Conservation (phyloP, 1,140 invertebrate species). For the Anoplophora glabripennis region DNA sequence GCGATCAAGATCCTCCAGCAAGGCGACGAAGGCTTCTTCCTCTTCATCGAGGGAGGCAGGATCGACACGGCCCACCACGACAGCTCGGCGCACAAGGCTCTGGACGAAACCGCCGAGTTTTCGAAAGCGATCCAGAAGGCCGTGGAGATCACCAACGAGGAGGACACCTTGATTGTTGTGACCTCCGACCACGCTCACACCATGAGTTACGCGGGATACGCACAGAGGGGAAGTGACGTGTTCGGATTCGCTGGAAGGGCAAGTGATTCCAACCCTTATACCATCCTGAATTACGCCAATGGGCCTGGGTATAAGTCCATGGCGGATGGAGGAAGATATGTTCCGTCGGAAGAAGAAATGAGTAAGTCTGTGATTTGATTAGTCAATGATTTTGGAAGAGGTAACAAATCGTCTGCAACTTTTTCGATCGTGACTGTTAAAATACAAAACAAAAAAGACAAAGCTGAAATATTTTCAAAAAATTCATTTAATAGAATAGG, state of each 20-base stretch:
- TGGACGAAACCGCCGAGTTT: conserved; percentile 69
- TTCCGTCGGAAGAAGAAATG: conserved; percentile 47
- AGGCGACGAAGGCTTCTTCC: conserved; percentile 66
- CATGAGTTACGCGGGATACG: conserved; percentile 63
- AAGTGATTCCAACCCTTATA: conserved; percentile 59
- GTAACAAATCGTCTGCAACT: no score
- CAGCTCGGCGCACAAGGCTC: conserved; percentile 59
- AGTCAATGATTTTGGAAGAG: no score
- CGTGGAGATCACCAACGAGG: conserved; percentile 53
- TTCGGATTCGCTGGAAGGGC: conserved; percentile 50
- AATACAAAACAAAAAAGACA: no score
- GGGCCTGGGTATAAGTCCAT: conserved; percentile 60
- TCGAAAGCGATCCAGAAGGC: conserved; percentile 64
- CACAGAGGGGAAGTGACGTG: conserved; percentile 67
- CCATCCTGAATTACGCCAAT: conserved; percentile 73
- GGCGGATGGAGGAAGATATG: conserved; percentile 41
- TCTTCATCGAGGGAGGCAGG: conserved; percentile 70
- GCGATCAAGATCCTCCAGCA: conserved; percentile 73
- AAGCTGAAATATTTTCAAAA: no score
- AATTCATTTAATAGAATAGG: no score
- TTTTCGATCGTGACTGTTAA: no score
- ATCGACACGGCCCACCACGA: conserved; percentile 75
- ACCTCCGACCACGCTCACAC: conserved; percentile 68
- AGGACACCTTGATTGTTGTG: conserved; percentile 59
- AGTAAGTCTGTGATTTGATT: no score